Evolutionary conservation across 2,888 invertebrate species (phyloP), one percentile per base, ranked within the genome.

Genomic region (Cataglyphis livida): DNA sequence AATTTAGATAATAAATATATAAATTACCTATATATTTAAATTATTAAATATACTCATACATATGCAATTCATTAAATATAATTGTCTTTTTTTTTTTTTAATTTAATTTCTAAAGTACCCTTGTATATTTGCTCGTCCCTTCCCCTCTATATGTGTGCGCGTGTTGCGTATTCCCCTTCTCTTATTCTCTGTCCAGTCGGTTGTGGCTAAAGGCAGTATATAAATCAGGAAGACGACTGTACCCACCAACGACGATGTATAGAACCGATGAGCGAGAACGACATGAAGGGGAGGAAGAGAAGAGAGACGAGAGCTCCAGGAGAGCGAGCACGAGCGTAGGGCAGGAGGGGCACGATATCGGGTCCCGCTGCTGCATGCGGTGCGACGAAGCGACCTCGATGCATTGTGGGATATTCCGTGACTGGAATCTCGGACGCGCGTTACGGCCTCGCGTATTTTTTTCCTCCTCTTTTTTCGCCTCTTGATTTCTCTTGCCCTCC

Each of bases 181-280:
- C 38, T 66, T 66, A 38, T 28, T 35, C 38, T 54, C 66, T 41
- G 38, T 76, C 28, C 54, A 57, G 51, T 85, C 88, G 87, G 90
- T 90, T 90, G 91, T 90, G 90, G 93, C 87, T 91, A 90, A 92
- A 93, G 93, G 92, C 93, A 93, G 93, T 94, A 90, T 93, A 93
- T 93, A 94, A 94, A 94, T 94, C 94, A 94, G 92, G 90, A 93
- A 93, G 93, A 93, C 92, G 92, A 92, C 91, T 91, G 91, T 91
- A 92, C 91, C 91, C 88, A 90, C 91, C 90, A 89, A 89, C 91
- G 89, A 88, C 88, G 88, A 84, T 86, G 87, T 86, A 91, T 90
- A 90, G 90, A 90, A 91, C 84, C 88, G 85, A 81, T 44, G 82
- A 65, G n/a, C 79, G 64, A 57, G 62, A 71, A 81, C 70, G 76